These are phyloP conservation scores for Caranx melampygus DNA, from an alignment of 2,113 vertebrate genomes.

Conservation along the genomic window DNA sequence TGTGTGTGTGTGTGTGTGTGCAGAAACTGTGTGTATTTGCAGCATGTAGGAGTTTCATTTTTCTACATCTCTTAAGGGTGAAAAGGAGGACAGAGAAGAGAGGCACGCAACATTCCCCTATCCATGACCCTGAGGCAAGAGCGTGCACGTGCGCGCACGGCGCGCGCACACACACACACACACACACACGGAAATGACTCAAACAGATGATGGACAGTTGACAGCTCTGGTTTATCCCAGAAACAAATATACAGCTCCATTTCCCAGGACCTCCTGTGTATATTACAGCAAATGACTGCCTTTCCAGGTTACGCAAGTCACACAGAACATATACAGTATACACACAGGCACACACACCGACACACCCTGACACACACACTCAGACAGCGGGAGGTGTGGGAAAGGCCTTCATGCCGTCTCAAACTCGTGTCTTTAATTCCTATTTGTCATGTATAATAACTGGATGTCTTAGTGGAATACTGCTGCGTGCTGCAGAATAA, in stretches of 20 bases:
- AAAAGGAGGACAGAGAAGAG: conserved; percentile 77
- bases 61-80: conserved; percentile 73
- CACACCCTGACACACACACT: conserved; percentile 5
- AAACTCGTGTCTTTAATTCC: conserved; percentile 48
- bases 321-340: conserved; percentile 24
- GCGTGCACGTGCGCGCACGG: conserved; percentile 5
- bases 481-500: conserved; percentile 53
- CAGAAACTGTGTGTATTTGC: conserved; percentile 59
- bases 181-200: conserved; percentile 39
- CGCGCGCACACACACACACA: too few relatives aligned
- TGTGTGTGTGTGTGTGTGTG: neutral
- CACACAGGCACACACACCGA: conserved; percentile 23
- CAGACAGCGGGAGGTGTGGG: conserved; percentile 2
- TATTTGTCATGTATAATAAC: conserved; percentile 59
- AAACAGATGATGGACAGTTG: conserved; percentile 44
- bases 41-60: conserved; percentile 78
- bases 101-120: conserved; percentile 58
- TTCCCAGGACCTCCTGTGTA: conserved; percentile 49
- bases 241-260: conserved; percentile 52
- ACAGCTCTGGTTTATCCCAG: conserved; percentile 41
- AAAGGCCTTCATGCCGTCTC: conserved; percentile 31
- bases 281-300: conserved; percentile 10
- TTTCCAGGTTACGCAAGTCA: conserved; percentile 17
- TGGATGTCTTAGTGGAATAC: conserved; percentile 43
- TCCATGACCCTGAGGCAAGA: conserved; percentile 49